Evolutionary conservation across 1,140 invertebrate genomes (phyloP), one percentile per base, ranked within the genome.

Genomic region (Meloidogyne floridensis): DNA sequence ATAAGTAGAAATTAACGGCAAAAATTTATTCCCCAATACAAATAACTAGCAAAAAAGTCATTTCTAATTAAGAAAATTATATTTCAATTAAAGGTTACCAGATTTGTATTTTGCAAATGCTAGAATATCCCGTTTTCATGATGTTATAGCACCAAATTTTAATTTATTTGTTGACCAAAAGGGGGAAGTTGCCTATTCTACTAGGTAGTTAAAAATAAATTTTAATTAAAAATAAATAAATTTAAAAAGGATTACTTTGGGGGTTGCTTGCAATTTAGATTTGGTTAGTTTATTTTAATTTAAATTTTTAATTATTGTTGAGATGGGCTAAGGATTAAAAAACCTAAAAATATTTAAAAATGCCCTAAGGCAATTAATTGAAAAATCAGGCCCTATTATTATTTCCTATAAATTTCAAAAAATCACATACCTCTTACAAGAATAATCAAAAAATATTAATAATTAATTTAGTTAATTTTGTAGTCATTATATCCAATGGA

Each of bases 41-140:
- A 32, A 32, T 32, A 32, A 32, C 32, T 32, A 32, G 2, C 32
- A 32, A 32, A 32, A 32, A 32, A 32, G 32, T 32, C 2, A 32
- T 32, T 32, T 32, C 1, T 32, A 32, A 32, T 32, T 32, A 32
- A 32, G 32, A 32, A 32, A 32, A 32, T 32, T 32, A 32, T 32
- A 32, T 32, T 32, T 32, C 2, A 32, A 32, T 32, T 81, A 76
- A 84, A 92, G 93, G 93, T 93, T 93, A 78, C 87, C 88, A 15
- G 88, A 89, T 78, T 75, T 89, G 10, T 89, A 89, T 82, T 90
- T 89, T 81, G 78, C 88, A 13, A 89, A 88, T 86, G 87, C 87
- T 15, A 75, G 86, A 51, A 76, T 73, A 10, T 78, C 86, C 7
- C 73, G 82, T 59, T 89, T 88, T 70, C 87, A 88, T 78, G 77